These are phyloP conservation scores for Whitmania pigra DNA, from an alignment of 1,140 invertebrate species.

Conservation along the genomic window DNA sequence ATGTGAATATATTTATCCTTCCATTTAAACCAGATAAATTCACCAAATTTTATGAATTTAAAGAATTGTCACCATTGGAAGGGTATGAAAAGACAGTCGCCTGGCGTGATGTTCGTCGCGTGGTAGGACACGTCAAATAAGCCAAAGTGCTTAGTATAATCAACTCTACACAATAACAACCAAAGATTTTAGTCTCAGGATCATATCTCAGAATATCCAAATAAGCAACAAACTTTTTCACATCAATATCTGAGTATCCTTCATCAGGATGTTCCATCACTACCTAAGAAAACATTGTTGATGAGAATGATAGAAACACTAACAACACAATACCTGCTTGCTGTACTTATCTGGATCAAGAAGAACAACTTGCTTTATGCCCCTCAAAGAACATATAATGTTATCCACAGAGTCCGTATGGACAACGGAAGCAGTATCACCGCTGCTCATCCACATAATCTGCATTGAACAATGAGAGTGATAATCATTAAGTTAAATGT, in stretches of 20 bases:
- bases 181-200: slow-evolving; percentile 34
- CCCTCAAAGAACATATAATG: slow-evolving; percentile 39
- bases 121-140: slow-evolving; percentile 33
- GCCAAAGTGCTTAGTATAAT: slow-evolving; percentile 25
- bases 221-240: slow-evolving; percentile 30
- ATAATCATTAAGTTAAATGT: slow-evolving; percentile 25
- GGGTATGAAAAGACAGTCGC: slow-evolving; percentile 42
- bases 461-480: slow-evolving; percentile 1
- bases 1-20: no score
- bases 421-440: slow-evolving; percentile 39
- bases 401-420: slow-evolving; percentile 41
- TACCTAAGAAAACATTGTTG: slow-evolving; percentile 28
- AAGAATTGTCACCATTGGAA: slow-evolving; percentile 32
- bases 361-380: slow-evolving; percentile 36
- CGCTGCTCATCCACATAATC: slow-evolving; percentile 41
- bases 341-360: slow-evolving; percentile 36
- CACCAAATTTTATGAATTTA: not conserved
- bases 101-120: slow-evolving; percentile 31
- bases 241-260: slow-evolving; percentile 36
- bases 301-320: slow-evolving; percentile 5
- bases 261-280: slow-evolving; percentile 33
- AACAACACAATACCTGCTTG: slow-evolving; percentile 30
- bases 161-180: no score
- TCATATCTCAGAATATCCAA: slow-evolving; percentile 13
- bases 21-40: not conserved